Percentiles rank a stretch among this genome's conserved stretches.
These are phyloP conservation scores for Delphinapterus leucas DNA, from an alignment of 2,113 vertebrate genomes.

Conservation along the genomic window DNA sequence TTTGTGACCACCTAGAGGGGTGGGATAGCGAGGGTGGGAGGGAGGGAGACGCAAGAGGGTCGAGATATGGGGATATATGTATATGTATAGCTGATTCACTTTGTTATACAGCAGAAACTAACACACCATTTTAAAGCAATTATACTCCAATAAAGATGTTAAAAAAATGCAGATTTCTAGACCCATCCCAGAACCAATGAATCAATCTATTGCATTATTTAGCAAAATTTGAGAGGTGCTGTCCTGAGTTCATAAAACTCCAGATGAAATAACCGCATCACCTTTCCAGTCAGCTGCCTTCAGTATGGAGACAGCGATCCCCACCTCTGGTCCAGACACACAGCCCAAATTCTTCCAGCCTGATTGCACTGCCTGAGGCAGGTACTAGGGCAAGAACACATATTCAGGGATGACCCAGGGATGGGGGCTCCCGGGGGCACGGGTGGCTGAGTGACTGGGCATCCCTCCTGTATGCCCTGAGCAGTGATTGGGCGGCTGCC, in stretches of 20 bases:
- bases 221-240: background rate
- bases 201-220: background rate
- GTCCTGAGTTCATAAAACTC: background rate
- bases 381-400: background rate
- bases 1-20: no score
- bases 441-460: no score
- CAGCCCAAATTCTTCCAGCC: background rate
- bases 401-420: background rate
- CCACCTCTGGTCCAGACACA: background rate
- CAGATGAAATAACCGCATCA: background rate
- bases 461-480: background rate
- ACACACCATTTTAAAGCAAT: no score
- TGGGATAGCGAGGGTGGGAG: no score
- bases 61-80: no score
- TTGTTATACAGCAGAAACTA: no score
- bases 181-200: background rate
- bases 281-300: background rate
- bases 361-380: background rate
- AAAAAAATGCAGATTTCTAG: background rate
- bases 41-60: no score
- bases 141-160: no score
- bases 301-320: background rate
- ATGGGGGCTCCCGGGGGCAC: rapidly evolving
- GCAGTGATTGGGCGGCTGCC: background rate
- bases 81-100: no score